Base-by-base conservation (phyloP, 37 sponge, comb jelly and placozoan species). In the Chondrilla cf. caribensis region DNA sequence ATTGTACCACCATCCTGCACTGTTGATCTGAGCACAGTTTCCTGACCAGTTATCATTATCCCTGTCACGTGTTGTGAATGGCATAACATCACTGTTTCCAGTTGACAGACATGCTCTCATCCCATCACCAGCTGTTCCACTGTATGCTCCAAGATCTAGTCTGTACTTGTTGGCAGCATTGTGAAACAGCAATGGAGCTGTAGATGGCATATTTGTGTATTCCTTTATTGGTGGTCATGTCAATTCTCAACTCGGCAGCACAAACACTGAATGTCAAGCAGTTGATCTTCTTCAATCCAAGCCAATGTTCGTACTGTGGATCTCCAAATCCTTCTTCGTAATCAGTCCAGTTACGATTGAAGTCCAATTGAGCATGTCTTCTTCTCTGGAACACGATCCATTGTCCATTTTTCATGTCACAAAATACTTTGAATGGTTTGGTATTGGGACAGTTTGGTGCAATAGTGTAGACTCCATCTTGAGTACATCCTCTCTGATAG, bases 231-330 rank as follows among this genome's bases (percentile, higher is more conserved):
- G 35, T 43, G 22, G 28, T 5, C 42, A 76, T 5, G 54, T 76
- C 82, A 28, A 81, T 41, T 65, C 82, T 81, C 64, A 81, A 24
- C 14, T 81, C 43, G 4, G 54, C 6, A 31, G 38, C 8, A 2
- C 3, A 3, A 29, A 14, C 8, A 31, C 25, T 31, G 38, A 6
- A 4, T 14, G 82, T 65, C n/a, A 81, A 66, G 58, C 82, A 65
- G 66, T 81, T 35, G 33, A 81, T 60, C 31, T 38, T 59, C 25
- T 81, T 40, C 43, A 81, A 60, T 19, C 82, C 82, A n/a, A 60
- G 41, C 82, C 82, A 81, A 28, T 44, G 47, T 31, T 81, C 82
- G n/a, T n/a, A n/a, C n/a, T n/a, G n/a, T n/a, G n/a, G n/a, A n/a
- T n/a, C n/a, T n/a, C n/a, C n/a, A n/a, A n/a, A n/a, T n/a, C n/a